Evolutionary conservation across 2,888 invertebrate species (phyloP), one percentile per base, ranked within the genome.

Genomic region (Pherbina coryleti): DNA sequence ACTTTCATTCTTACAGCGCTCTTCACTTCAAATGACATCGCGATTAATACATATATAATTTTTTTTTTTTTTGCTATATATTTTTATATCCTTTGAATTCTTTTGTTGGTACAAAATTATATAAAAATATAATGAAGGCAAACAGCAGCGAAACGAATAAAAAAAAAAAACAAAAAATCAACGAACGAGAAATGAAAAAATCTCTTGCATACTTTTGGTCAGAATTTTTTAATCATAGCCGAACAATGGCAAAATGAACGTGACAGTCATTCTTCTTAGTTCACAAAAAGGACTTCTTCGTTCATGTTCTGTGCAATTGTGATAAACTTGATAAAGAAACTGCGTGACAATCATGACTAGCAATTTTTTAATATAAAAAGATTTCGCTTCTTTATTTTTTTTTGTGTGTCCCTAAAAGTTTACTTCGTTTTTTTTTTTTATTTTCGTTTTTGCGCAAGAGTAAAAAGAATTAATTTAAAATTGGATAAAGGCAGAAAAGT

Each of bases 21-120:
- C 31, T 55, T 44, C 57, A 9, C 49, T 62, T 78, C 81, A 78
- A 79, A 78, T 78, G 78, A 81, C 79, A 76, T 78, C 78, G 79
- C 76, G 55, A 80, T 78, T 71, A 78, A 44, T 44, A 76, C 78
- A 76, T 78, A 79, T 78, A 72, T 66, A 79, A 74, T 67, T 55
- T 78, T 74, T 81, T 76, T 28, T 74, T 55, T 77, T 57, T 75
- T 62, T 17, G 14, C 22, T 19, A 5, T 51, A 19, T 25, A 9
- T 4, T 19, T 31, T n/a, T n/a, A 31, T 22, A 51, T 69, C 8
- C 69, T 51, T 49, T 69, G 69, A 69, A 69, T 73, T 73, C 73
- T 73, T 73, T 73, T 73, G 73, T 73, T 44, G 49, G 28, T 51
- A 28, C 5, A 5, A 31, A 14, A 69, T 49, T 28, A 69, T 5